These are phyloP conservation scores for Oryzaephilus surinamensis DNA, from an alignment of 1,140 invertebrate genomes.

Conservation along the genomic window DNA sequence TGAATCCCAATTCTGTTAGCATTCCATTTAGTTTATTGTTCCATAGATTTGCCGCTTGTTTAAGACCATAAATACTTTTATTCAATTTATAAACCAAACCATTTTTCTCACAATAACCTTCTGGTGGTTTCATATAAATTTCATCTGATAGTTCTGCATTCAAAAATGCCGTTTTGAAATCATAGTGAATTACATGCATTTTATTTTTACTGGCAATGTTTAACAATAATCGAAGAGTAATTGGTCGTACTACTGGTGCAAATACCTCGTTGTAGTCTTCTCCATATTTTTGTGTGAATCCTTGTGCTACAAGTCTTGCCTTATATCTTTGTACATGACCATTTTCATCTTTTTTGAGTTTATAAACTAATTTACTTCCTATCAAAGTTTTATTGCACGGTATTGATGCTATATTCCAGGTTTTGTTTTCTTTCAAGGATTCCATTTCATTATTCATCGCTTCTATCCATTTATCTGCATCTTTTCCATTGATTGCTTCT, in stretches of 20 bases:
- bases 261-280: constrained; percentile 28
- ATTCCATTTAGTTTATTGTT: constrained; percentile 20
- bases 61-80: constrained; percentile 33
- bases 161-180: constrained; percentile 34
- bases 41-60: constrained; percentile 32
- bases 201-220: constrained; percentile 15
- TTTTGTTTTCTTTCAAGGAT: constrained; percentile 31
- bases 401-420: constrained; percentile 31
- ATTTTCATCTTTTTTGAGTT: constrained; percentile 16
- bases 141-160: constrained; percentile 36
- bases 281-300: constrained; percentile 20
- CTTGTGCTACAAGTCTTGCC: constrained; percentile 24
- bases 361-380: constrained; percentile 30
- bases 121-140: constrained; percentile 35
- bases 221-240: constrained; percentile 23
- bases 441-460: constrained; percentile 35
- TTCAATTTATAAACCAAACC: constrained; percentile 27
- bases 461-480: constrained; percentile 24
- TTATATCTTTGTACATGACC: constrained; percentile 20
- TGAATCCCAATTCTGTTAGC: constrained; percentile 19
- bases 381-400: constrained; percentile 18
- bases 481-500: constrained; percentile 16
- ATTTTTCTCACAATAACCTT: constrained; percentile 27
- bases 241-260: constrained; percentile 27
- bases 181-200: constrained; percentile 22